Evolutionary conservation across 2,888 invertebrate species (phyloP).

Genomic region (Caenorhabditis sp.): DNA sequence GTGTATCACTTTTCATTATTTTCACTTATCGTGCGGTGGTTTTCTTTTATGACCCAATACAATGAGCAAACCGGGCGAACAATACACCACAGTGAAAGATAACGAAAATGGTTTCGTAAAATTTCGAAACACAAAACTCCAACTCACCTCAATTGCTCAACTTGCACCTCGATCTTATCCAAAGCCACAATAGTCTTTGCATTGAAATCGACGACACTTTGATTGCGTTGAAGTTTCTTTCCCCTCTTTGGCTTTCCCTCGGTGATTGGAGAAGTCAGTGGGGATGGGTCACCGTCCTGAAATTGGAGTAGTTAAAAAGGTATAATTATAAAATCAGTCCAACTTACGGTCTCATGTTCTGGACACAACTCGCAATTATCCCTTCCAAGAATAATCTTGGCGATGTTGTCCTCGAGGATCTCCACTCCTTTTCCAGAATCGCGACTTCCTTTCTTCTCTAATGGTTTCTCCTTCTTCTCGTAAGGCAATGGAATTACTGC

Average conservation of each 20-base stretch:
- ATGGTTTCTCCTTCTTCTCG: conserved; percentile 51
- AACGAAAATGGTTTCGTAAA: conserved; percentile 19
- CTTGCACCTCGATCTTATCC: conserved; percentile 61
- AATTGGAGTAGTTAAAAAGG: background rate
- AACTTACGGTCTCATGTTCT: conserved; percentile 59
- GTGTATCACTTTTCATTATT: background rate
- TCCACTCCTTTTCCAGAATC: conserved; percentile 52
- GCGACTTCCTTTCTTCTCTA: conserved; percentile 54
- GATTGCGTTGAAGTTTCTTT: conserved; percentile 62
- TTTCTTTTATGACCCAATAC: background rate
- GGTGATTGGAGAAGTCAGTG: conserved; percentile 57
- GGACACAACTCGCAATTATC: conserved; percentile 55
- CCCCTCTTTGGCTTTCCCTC: conserved; percentile 58
- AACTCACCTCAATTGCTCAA: conserved; percentile 56
- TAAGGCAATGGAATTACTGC: conserved; percentile 65
- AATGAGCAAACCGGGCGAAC: background rate
- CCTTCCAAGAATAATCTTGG: conserved; percentile 60
- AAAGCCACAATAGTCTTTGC: conserved; percentile 63
- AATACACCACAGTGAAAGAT: conserved; percentile 29
- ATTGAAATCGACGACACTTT: conserved; percentile 65
- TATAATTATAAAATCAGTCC: conserved; percentile 11
- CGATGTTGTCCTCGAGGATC: conserved; percentile 54
- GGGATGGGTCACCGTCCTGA: conserved; percentile 65
- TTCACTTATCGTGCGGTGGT: background rate
- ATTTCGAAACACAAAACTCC: background rate